Percentiles rank a stretch among this genome's conserved stretches.
Conservation (phyloP, 2,797 vertebrate genomes). For the Tinamus major region DNA sequence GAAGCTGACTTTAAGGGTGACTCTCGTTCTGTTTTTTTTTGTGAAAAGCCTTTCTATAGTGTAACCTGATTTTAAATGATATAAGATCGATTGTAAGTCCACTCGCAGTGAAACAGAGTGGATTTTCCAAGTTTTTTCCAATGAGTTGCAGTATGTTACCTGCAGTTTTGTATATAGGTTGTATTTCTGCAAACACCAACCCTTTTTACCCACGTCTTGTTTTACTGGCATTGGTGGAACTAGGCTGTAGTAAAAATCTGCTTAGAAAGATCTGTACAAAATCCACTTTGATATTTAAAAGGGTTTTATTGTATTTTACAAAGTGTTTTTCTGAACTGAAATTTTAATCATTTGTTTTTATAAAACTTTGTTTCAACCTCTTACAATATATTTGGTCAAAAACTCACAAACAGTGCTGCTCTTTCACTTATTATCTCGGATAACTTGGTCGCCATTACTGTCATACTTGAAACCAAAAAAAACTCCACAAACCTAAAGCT, state of each 20-base stretch:
- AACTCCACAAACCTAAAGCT: background rate
- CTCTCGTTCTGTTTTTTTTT: slow-evolving; percentile 32
- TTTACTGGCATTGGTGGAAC: slow-evolving; percentile 11
- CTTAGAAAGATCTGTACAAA: slow-evolving; percentile 42
- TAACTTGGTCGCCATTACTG: background rate
- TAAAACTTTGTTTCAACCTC: slow-evolving; percentile 45
- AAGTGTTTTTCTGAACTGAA: slow-evolving; percentile 58
- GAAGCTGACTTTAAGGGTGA: background rate
- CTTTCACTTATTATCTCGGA: slow-evolving; percentile 16
- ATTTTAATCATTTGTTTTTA: slow-evolving; percentile 52
- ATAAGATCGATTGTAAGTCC: slow-evolving; percentile 33
- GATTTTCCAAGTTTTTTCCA: slow-evolving; percentile 21
- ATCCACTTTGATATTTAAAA: slow-evolving; percentile 41
- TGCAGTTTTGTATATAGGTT: background rate
- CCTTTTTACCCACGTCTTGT: background rate
- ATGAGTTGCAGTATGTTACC: background rate
- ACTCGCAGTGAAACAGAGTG: slow-evolving; percentile 3
- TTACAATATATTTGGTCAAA: slow-evolving; percentile 60
- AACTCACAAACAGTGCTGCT: background rate
- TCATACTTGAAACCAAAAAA: background rate
- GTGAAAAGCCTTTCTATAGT: slow-evolving; percentile 29
- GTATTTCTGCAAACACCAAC: background rate
- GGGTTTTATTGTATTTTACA: slow-evolving; percentile 48
- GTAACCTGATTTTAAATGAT: slow-evolving; percentile 42
- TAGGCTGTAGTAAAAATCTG: slow-evolving; percentile 7